phyloP scores from a whole-genome alignment of 2,888 invertebrate genomes.

The Drosophila paucipuncta region DNA sequence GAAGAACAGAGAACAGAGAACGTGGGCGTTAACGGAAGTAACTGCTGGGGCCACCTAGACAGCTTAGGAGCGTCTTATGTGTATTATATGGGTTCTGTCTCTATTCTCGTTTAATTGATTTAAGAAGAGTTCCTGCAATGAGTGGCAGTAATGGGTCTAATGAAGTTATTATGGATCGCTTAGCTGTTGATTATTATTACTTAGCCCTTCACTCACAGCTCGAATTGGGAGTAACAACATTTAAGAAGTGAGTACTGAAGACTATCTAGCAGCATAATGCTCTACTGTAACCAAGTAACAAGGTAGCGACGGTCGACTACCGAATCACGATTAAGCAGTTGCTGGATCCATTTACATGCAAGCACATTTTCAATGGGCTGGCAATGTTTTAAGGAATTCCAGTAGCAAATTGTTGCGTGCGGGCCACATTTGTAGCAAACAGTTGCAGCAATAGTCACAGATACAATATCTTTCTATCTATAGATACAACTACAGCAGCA shows the following conservation, averaged over 20 bases:
- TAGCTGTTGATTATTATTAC: slow-evolving; percentile 23
- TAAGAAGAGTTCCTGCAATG: slow-evolving; percentile 4
- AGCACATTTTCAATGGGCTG: slow-evolving; percentile 54
- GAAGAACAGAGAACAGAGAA: neutral
- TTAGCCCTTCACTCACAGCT: slow-evolving; percentile 12
- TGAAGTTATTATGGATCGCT: slow-evolving; percentile 62
- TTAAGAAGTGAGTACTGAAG: slow-evolving; percentile 8
- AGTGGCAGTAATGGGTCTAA: slow-evolving; percentile 43
- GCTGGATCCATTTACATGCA: slow-evolving; percentile 67
- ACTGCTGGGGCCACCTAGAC: slow-evolving; percentile 48
- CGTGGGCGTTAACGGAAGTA: slow-evolving; percentile 73
- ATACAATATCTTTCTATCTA: slow-evolving; percentile 63
- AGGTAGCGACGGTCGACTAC: slow-evolving; percentile 41
- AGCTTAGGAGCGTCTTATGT: slow-evolving; percentile 38
- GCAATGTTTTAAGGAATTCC: slow-evolving; percentile 62
- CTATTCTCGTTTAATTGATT: slow-evolving; percentile 2
- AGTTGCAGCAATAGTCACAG: slow-evolving; percentile 44
- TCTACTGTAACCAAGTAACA: neutral
- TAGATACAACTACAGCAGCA: slow-evolving; percentile 15
- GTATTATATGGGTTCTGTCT: slow-evolving; percentile 27
- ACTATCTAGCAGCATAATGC: neutral
- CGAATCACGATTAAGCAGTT: slow-evolving; percentile 80
- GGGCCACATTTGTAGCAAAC: slow-evolving; percentile 70
- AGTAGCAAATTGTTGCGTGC: slow-evolving; percentile 82
- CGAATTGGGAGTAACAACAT: slow-evolving; percentile 9